Conservation (phyloP, 2,797 vertebrate genomes). For the Cynodonichthys magdalenae region DNA sequence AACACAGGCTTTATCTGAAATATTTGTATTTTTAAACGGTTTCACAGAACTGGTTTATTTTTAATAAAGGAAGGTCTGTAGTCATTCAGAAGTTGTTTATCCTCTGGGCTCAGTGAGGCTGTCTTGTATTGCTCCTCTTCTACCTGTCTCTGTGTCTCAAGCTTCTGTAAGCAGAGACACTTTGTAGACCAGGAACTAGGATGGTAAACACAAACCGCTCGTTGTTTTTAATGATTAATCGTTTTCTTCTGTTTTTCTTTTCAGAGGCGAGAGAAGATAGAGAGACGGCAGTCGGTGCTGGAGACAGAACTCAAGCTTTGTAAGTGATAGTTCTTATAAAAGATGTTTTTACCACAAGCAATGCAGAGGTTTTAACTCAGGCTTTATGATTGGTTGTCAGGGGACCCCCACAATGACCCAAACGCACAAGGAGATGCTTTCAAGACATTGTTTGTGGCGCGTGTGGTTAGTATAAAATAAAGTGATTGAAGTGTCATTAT, state of each 20-base stretch:
- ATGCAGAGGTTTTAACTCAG: background rate
- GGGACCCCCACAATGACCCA: conserved; percentile 94
- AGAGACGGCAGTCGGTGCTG: conserved; percentile 89
- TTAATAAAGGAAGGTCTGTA: too few species aligned
- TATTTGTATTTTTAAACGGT: too few species aligned
- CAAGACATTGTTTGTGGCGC: conserved; percentile 93
- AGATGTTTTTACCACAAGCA: accelerated
- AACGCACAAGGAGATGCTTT: conserved; percentile 96
- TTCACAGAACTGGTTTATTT: too few species aligned
- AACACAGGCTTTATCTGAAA: too few species aligned
- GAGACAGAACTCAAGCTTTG: conserved; percentile 94
- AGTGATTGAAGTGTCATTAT: background rate
- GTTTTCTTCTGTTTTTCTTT: conserved; percentile 32
- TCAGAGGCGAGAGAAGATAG: conserved; percentile 94
- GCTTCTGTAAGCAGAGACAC: too few species aligned
- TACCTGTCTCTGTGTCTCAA: too few species aligned
- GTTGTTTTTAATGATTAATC: too few species aligned
- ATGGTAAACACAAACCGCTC: too few species aligned
- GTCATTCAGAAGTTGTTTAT: too few species aligned
- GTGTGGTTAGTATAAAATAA: conserved; percentile 85
- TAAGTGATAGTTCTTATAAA: conserved; percentile 70
- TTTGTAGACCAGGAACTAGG: too few species aligned
- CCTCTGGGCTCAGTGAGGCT: too few species aligned
- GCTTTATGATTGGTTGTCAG: conserved; percentile 58
- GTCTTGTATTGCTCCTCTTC: too few species aligned